Conservation (phyloP, 2,113 vertebrate genomes). For the Siniperca chuatsi region DNA sequence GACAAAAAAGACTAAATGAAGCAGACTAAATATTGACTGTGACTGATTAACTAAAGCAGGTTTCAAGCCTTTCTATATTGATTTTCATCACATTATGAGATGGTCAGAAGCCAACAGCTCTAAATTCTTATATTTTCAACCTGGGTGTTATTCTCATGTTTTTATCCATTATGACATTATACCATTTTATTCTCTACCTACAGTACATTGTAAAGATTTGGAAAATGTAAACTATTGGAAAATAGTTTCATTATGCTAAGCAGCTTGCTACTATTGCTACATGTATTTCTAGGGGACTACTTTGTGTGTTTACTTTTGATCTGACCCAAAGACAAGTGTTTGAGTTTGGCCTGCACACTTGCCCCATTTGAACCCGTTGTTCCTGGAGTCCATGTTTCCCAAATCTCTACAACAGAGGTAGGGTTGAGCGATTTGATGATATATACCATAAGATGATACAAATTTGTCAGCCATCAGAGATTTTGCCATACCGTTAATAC, state of each 20-base stretch:
- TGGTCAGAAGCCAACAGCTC: conserved; percentile 13
- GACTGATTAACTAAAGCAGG: neutral
- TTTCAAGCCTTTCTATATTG: neutral
- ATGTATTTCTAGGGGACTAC: neutral
- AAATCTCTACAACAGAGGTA: neutral
- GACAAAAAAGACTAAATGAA: neutral
- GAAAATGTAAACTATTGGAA: neutral
- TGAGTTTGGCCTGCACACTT: neutral
- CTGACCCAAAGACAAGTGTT: neutral
- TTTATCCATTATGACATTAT: neutral
- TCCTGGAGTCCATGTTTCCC: neutral
- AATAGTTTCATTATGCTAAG: neutral
- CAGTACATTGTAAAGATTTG: neutral
- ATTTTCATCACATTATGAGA: neutral
- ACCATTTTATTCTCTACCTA: neutral
- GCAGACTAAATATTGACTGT: neutral
- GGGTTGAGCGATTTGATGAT: neutral
- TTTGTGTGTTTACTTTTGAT: neutral
- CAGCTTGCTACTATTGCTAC: neutral
- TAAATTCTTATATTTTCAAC: neutral
- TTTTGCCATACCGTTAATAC: no score
- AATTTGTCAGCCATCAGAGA: neutral
- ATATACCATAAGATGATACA: neutral
- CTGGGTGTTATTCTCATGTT: neutral
- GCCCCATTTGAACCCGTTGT: neutral